Conservation (phyloP, 1,140 invertebrate genomes). For the Drosophila trapezifrons region DNA sequence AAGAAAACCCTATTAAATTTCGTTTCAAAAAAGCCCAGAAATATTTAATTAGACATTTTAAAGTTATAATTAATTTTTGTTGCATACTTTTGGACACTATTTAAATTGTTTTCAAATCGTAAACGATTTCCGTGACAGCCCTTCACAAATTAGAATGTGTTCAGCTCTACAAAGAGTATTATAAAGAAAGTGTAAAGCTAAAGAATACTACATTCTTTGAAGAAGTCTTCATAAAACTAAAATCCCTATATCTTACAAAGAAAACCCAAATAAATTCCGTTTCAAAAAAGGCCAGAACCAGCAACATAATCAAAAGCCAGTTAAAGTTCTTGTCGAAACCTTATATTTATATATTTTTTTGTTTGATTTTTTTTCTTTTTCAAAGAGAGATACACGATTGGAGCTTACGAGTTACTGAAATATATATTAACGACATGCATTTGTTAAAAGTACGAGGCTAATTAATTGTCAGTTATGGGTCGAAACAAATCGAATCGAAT, state of each 20-base stretch:
- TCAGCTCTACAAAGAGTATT: too few relatives aligned
- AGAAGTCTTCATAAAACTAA: too few relatives aligned
- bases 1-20: background rate
- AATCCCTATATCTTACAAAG: background rate
- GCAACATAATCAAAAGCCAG: constrained; percentile 10
- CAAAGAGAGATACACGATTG: constrained; percentile 80
- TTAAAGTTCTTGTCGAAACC: constrained; percentile 68
- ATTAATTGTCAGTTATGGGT: constrained; percentile 73
- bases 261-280: background rate
- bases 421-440: constrained; percentile 79
- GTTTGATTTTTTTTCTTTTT: constrained; percentile 75
- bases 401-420: constrained; percentile 78
- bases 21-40: background rate
- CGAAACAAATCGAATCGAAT: constrained; percentile 39
- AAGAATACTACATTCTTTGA: too few relatives aligned
- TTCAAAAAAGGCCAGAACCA: background rate
- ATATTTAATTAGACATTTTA: too few relatives aligned
- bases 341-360: constrained; percentile 75
- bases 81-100: background rate
- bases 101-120: background rate
- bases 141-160: too few relatives aligned
- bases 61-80: too few relatives aligned
- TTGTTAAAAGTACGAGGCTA: constrained; percentile 66
- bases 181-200: too few relatives aligned
- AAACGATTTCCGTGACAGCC: too few relatives aligned